Conservation (phyloP, 2,113 vertebrate species). For the Lophura nycthemera region DNA sequence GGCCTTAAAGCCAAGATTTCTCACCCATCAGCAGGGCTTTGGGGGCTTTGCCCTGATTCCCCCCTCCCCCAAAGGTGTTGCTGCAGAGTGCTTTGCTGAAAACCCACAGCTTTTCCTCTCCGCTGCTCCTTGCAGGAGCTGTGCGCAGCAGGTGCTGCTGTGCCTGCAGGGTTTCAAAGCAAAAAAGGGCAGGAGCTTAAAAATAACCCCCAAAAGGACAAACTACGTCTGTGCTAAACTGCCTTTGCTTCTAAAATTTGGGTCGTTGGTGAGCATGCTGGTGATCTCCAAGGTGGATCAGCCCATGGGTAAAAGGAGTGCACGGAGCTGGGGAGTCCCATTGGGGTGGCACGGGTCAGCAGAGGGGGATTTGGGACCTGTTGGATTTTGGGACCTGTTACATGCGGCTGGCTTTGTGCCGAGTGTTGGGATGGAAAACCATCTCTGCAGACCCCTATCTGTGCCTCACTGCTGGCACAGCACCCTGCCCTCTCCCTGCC, state of each 20-base stretch:
- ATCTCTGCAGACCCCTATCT: neutral
- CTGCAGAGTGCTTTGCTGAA: neutral
- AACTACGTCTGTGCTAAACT: neutral
- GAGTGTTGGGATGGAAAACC: neutral
- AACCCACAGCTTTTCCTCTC: neutral
- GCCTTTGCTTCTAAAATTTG: neutral
- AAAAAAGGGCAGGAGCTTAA: neutral
- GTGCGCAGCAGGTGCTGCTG: neutral
- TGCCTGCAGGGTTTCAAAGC: neutral
- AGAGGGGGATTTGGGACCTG: neutral
- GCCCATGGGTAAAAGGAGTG: neutral
- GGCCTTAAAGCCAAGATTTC: neutral
- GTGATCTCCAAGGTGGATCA: neutral
- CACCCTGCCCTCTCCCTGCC: neutral
- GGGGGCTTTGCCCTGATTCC: neutral
- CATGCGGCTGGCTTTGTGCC: neutral
- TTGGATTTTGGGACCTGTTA: neutral
- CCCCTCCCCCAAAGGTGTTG: neutral
- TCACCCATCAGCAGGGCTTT: neutral
- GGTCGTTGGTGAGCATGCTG: neutral
- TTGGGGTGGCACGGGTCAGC: rapidly evolving
- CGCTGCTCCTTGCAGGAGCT: too few relatives aligned
- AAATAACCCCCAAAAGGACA: neutral
- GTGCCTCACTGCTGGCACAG: neutral
- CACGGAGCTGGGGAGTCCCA: neutral